A percentile compares a stretch with the other conserved stretches of the same genome.
Conservation (phyloP, 1,140 invertebrate species). For the Homarus americanus region DNA sequence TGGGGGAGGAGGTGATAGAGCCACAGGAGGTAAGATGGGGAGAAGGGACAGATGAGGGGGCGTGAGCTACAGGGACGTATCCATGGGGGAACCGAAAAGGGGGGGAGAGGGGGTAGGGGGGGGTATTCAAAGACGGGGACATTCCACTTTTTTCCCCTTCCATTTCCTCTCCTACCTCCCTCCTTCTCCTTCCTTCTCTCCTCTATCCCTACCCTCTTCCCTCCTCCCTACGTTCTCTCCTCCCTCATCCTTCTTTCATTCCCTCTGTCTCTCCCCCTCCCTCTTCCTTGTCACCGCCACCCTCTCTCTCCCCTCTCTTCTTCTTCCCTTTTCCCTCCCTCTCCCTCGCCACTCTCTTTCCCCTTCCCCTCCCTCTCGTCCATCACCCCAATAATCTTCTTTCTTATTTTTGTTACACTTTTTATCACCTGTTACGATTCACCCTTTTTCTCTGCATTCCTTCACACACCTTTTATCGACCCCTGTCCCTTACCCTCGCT, state of each 20-base stretch:
- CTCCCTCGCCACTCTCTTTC: no score
- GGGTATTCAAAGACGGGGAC: conserved; percentile 17
- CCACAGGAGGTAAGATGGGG: background rate
- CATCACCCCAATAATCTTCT: no score
- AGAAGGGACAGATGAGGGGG: background rate
- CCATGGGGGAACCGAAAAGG: background rate
- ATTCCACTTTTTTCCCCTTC: no score
- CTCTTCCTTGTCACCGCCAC: background rate
- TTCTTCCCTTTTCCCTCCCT: background rate
- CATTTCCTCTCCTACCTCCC: no score
- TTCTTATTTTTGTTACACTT: no score
- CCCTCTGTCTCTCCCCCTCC: background rate
- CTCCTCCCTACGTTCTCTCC: background rate
- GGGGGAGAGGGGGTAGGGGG: background rate
- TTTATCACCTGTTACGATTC: no score
- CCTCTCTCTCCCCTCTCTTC: background rate
- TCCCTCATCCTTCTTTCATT: background rate
- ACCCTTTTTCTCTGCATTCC: no score
- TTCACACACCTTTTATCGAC: background rate
- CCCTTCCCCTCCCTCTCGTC: no score
- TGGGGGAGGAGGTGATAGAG: background rate
- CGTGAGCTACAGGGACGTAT: background rate
- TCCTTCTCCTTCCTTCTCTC: no score
- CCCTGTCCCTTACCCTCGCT: background rate
- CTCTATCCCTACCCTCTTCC: no score